Evolutionary conservation across 2,797 vertebrate genomes (phyloP).

Genomic region (Heliangelus exortis): DNA sequence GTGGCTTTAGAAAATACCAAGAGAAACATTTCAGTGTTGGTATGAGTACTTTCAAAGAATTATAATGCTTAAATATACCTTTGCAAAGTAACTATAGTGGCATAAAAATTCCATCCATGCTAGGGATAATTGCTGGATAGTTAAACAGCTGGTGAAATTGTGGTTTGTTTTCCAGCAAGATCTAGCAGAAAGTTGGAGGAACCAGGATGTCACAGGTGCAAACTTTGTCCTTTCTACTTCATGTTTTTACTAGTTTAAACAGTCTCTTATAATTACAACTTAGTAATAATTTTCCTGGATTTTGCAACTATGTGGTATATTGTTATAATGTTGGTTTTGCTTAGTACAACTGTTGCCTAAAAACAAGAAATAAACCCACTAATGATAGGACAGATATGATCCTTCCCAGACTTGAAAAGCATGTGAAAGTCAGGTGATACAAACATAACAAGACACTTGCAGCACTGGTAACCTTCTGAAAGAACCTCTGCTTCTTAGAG

Average conservation of each 20-base stretch:
- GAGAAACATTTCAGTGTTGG: neutral
- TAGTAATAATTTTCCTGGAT: neutral
- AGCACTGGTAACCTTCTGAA: neutral
- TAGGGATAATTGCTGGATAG: neutral
- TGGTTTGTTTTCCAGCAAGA: neutral
- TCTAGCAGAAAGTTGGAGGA: neutral
- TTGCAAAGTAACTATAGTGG: neutral
- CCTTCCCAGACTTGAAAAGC: neutral
- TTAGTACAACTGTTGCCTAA: neutral
- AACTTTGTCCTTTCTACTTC: neutral
- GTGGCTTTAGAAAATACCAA: neutral
- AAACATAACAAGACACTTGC: neutral
- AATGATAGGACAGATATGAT: rapidly evolving
- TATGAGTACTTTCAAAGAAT: neutral
- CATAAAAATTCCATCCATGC: neutral
- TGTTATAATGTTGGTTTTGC: neutral
- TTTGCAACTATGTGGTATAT: neutral
- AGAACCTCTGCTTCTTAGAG: neutral
- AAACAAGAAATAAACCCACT: neutral
- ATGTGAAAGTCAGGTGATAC: neutral
- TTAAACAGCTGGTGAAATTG: neutral
- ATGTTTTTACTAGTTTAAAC: neutral
- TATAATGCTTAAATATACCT: neutral
- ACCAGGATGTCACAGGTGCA: neutral
- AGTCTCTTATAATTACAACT: neutral